These are phyloP conservation scores for Speoplatyrhinus poulsoni DNA, from an alignment of 2,113 vertebrate species.

Conservation along the genomic window DNA sequence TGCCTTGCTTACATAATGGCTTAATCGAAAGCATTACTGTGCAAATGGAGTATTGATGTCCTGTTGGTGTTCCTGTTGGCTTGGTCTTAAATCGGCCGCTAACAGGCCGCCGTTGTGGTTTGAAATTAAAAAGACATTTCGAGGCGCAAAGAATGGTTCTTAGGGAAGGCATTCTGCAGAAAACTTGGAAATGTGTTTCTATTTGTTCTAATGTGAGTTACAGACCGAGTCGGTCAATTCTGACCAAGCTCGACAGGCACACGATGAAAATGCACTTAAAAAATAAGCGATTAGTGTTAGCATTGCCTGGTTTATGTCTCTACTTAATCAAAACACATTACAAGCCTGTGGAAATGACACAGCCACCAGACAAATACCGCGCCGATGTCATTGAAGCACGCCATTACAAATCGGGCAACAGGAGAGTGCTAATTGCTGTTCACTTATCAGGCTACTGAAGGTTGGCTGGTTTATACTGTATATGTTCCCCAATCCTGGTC, in stretches of 20 bases:
- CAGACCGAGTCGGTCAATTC: not conserved
- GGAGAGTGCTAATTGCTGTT: too few relatives aligned
- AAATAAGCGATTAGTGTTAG: slow-evolving; percentile 2
- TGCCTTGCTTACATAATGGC: slow-evolving; percentile 32
- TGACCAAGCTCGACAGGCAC: not conserved
- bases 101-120: slow-evolving; percentile 36
- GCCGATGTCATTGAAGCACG: too few relatives aligned
- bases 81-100: slow-evolving; percentile 29
- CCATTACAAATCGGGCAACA: too few relatives aligned
- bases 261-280: not conserved
- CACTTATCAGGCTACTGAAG: too few relatives aligned
- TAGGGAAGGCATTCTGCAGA: slow-evolving; percentile 20
- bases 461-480: not conserved
- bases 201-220: not conserved
- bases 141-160: not conserved
- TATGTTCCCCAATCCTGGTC: too few relatives aligned
- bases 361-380: too few relatives aligned
- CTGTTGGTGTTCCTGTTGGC: not conserved
- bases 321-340: slow-evolving; percentile 17
- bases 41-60: slow-evolving; percentile 48
- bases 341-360: not conserved
- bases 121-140: slow-evolving; percentile 14
- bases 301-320: slow-evolving; percentile 39
- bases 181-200: not conserved
- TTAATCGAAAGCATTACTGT: slow-evolving; percentile 47